Base-by-base conservation (phyloP, 2,113 vertebrate species). In the Channa maculata region DNA sequence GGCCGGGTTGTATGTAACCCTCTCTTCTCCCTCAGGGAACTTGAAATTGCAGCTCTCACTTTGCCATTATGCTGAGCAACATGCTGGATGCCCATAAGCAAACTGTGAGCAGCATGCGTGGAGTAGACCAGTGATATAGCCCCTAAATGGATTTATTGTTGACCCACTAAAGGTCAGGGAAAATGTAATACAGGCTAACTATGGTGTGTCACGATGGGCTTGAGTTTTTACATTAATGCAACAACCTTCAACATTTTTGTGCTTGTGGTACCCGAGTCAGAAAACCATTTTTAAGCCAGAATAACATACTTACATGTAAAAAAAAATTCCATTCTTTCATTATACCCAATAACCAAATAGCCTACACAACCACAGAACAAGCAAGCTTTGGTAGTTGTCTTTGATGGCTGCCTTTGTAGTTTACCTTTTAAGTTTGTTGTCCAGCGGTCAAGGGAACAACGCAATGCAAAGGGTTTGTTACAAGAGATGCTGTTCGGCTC, bases 81-180 rank as follows among this genome's bases (percentile, higher is more conserved):
- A 85, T 73, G 24, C 24, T 24, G 66, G 67, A 71, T 6, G 24
- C 76, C 82, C 57, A 68, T 39, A 1, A 64, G 74, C 66, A 51
- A 73, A 64, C 49, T 37, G 52, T 33, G 48, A 66, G 58, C 65
- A 54, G 34, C 53, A 5, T 44, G 71, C 65, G 63, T 48, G 66
- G 73, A 80, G 79, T 15, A 58, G 71, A 70, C 68, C 52, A 57
- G 33, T 67, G 68, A 86, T 54, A 71, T 58, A 64, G 66, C 59
- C 77, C 75, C 71, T 48, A 3, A 50, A 75, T 72, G 79, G 79
- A 80, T 61, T 72, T 67, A 54, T 57, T 44, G 71, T 66, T 71
- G 80, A 62, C 68, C 71, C 46, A 24, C 24, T 52, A 71, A 85
- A 85, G 74, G 74, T 87, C 77, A 85, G 38, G 15, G 12, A 66